A percentile compares a stretch with the other conserved stretches of the same genome.
These are phyloP conservation scores for Rafetus swinhoei DNA, from an alignment of 2,113 vertebrate species.

Conservation along the genomic window DNA sequence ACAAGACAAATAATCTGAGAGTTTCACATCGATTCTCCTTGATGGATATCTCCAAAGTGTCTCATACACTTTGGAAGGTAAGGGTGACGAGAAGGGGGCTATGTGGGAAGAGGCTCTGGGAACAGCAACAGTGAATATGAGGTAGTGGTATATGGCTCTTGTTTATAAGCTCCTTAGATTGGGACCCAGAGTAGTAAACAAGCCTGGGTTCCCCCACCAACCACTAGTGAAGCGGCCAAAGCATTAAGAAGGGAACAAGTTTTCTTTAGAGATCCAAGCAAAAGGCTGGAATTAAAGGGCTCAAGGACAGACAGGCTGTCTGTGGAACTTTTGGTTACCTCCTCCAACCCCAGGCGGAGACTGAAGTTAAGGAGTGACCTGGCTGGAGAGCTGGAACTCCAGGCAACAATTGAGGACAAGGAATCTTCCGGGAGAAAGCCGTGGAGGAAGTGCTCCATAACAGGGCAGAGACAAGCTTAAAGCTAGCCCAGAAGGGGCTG, in stretches of 20 bases:
- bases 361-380: neutral
- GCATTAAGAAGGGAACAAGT: neutral
- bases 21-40: no score
- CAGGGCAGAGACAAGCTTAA: neutral
- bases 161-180: neutral
- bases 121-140: neutral
- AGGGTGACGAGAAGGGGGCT: neutral
- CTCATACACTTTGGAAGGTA: neutral
- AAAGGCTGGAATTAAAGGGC: neutral
- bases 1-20: no score
- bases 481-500: neutral
- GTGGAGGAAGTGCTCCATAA: neutral
- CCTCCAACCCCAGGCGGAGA: neutral
- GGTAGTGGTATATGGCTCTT: neutral
- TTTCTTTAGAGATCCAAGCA: neutral
- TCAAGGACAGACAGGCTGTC: neutral
- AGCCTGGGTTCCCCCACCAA: neutral
- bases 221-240: neutral
- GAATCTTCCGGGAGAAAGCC: neutral
- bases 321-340: neutral
- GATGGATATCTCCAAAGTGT: no score
- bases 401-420: neutral
- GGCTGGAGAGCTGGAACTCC: neutral
- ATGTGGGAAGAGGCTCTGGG: neutral
- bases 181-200: neutral